A percentile compares a stretch with the other conserved stretches of the same genome.
These are phyloP conservation scores for Anadara kagoshimensis DNA, from an alignment of 1,140 invertebrate genomes.

Conservation along the genomic window DNA sequence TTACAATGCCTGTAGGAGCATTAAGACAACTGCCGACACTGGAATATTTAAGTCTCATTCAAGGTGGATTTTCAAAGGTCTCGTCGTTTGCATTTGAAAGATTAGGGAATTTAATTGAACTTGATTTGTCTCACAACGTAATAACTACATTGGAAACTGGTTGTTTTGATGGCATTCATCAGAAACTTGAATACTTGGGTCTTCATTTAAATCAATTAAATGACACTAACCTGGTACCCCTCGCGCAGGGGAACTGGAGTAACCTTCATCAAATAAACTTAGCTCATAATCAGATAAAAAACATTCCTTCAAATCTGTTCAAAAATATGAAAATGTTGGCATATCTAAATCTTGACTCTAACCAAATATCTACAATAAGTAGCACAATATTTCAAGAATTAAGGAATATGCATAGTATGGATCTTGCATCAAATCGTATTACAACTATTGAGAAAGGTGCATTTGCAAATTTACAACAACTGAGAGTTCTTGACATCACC, in stretches of 20 bases:
- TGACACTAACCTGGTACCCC: slow-evolving; percentile 78
- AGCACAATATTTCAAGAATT: slow-evolving; percentile 79
- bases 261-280: slow-evolving; percentile 84
- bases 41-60: slow-evolving; percentile 28
- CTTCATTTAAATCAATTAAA: slow-evolving; percentile 91
- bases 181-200: slow-evolving; percentile 90
- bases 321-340: slow-evolving; percentile 87
- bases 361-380: slow-evolving; percentile 87
- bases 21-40: slow-evolving; percentile 36
- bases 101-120: slow-evolving; percentile 42
- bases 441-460: slow-evolving; percentile 41
- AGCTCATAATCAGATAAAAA: slow-evolving; percentile 89
- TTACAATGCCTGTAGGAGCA: slow-evolving; percentile 29
- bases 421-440: slow-evolving; percentile 50
- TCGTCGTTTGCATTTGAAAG: slow-evolving; percentile 32
- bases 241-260: slow-evolving; percentile 30
- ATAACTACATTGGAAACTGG: slow-evolving; percentile 83
- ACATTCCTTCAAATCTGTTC: slow-evolving; percentile 87
- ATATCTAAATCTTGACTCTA: slow-evolving; percentile 90
- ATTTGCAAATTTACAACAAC: slow-evolving; percentile 36
- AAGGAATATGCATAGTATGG: slow-evolving; percentile 39
- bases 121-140: slow-evolving; percentile 85
- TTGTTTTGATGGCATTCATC: slow-evolving; percentile 87
- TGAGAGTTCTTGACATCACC: slow-evolving; percentile 44
- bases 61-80: slow-evolving; percentile 25